Evolutionary conservation across 2,888 invertebrate genomes (phyloP).

Genomic region (Synanthedon myopaeformis): DNA sequence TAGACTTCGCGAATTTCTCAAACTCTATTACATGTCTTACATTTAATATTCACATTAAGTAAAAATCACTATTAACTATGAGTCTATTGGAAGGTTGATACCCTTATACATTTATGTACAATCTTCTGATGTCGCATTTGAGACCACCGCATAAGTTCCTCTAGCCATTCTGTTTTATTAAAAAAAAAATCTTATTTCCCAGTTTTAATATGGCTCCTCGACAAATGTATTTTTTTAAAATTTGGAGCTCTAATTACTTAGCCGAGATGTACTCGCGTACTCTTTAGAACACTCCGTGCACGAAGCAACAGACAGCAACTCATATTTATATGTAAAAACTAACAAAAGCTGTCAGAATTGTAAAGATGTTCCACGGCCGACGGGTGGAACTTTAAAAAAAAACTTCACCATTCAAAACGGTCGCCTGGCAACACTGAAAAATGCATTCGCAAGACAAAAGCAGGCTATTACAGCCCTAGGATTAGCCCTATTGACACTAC

Average conservation of each 20-base stretch:
- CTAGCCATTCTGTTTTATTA: too few relatives aligned
- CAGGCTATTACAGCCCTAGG: constrained; percentile 58
- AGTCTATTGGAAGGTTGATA: too few relatives aligned
- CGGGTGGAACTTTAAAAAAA: constrained; percentile 1
- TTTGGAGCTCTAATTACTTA: background rate
- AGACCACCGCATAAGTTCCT: too few relatives aligned
- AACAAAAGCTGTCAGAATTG: background rate
- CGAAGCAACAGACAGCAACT: background rate
- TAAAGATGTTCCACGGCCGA: background rate
- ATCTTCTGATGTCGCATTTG: too few relatives aligned
- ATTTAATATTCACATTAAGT: too few relatives aligned
- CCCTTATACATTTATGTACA: too few relatives aligned
- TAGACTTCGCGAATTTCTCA: too few relatives aligned
- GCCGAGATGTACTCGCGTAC: background rate
- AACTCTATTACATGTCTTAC: too few relatives aligned
- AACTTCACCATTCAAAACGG: constrained; percentile 16
- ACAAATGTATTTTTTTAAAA: too few relatives aligned
- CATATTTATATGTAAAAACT: background rate
- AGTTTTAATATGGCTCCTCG: too few relatives aligned
- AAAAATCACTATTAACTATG: too few relatives aligned
- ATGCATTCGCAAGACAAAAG: constrained; percentile 65
- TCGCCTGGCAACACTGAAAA: constrained; percentile 56
- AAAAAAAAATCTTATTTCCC: too few relatives aligned
- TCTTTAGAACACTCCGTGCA: background rate
- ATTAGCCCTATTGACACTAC: constrained; percentile 71